These are phyloP conservation scores for Araneus ventricosus DNA, from an alignment of 1,140 invertebrate genomes.

Conservation along the genomic window DNA sequence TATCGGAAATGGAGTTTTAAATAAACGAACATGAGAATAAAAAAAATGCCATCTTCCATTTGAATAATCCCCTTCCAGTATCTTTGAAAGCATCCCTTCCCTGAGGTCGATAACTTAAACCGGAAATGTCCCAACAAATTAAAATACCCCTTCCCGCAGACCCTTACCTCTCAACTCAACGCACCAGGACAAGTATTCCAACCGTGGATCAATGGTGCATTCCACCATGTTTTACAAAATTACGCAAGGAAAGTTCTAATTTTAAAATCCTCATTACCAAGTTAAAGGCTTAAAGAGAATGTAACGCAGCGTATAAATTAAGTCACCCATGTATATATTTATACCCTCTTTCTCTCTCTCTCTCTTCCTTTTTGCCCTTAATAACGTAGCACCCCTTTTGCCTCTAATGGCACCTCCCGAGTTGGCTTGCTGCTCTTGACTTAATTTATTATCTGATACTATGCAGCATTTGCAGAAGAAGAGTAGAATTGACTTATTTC, in stretches of 20 bases:
- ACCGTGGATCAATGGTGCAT: slow-evolving; percentile 40
- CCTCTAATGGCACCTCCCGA: slow-evolving; percentile 14
- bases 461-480: slow-evolving; percentile 16
- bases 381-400: slow-evolving; percentile 22
- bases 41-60: not conserved
- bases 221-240: slow-evolving; percentile 53
- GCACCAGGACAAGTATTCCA: not conserved
- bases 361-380: slow-evolving; percentile 50
- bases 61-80: not conserved
- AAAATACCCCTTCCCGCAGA: slow-evolving; percentile 4
- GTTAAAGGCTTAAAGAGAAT: slow-evolving; percentile 50
- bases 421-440: slow-evolving; percentile 41
- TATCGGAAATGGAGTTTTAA: slow-evolving; percentile 18
- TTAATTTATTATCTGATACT: slow-evolving; percentile 60
- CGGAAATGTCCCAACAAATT: slow-evolving; percentile 48
- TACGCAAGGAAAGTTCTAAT: slow-evolving; percentile 37
- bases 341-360: slow-evolving; percentile 3
- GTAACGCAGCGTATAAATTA: slow-evolving; percentile 57
- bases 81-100: not conserved
- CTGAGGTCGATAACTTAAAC: slow-evolving; percentile 33
- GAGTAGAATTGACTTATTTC: not conserved
- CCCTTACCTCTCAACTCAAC: not conserved
- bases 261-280: slow-evolving; percentile 65
- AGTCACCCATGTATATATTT: slow-evolving; percentile 61
- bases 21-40: not conserved